Evolutionary conservation across 2,888 invertebrate genomes (phyloP).

Genomic region (Euphydryas editha): DNA sequence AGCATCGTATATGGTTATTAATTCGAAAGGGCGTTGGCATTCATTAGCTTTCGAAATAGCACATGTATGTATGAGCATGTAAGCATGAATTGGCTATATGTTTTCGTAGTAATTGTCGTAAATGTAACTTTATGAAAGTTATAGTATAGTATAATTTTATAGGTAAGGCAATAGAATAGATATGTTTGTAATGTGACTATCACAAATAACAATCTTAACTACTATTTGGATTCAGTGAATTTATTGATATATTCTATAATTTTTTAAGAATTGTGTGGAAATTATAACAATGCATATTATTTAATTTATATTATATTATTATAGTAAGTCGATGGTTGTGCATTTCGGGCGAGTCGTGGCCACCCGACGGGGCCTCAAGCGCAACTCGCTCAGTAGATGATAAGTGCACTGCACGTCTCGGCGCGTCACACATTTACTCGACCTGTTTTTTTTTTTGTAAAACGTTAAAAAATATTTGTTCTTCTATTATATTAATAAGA

Average conservation of each 20-base stretch:
- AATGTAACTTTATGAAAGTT: constrained; percentile 12
- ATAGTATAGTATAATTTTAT: background rate
- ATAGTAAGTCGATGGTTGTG: constrained; percentile 45
- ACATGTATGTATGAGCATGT: constrained; percentile 39
- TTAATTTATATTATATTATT: background rate
- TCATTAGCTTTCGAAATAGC: constrained; percentile 47
- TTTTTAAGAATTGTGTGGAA: constrained; percentile 8
- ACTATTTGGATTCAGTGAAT: background rate
- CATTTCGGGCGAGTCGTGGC: constrained; percentile 65
- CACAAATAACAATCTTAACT: background rate
- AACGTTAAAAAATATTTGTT: constrained; percentile 52
- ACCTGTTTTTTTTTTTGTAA: constrained; percentile 51
- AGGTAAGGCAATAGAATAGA: background rate
- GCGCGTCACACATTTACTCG: constrained; percentile 58
- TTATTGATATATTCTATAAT: constrained; percentile 8
- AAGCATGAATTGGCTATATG: constrained; percentile 22
- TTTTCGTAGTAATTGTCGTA: constrained; percentile 28
- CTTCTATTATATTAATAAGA: constrained; percentile 3
- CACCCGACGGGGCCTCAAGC: constrained; percentile 70
- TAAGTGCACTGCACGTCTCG: constrained; percentile 71
- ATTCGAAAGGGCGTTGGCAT: constrained; percentile 54
- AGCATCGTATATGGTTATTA: constrained; percentile 27
- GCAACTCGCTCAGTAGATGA: constrained; percentile 69
- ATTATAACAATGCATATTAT: too few species aligned
- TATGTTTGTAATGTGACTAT: background rate